These are phyloP conservation scores for Molorchus minor DNA, from an alignment of 2,888 invertebrate genomes.

Conservation along the genomic window DNA sequence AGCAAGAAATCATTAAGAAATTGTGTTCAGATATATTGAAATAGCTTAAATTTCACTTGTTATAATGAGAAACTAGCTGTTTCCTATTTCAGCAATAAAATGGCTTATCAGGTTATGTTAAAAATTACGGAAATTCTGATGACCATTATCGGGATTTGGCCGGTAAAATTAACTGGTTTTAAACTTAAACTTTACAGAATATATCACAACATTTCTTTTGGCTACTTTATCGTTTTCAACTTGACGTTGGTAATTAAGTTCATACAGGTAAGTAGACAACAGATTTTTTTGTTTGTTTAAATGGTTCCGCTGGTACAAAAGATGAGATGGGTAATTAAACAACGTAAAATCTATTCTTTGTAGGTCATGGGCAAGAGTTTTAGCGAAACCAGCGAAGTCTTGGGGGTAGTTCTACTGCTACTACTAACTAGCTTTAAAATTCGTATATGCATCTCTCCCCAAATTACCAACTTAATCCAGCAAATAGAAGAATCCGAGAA, in stretches of 20 bases:
- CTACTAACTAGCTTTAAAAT: not conserved
- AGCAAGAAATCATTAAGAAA: not conserved
- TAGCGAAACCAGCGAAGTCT: not conserved
- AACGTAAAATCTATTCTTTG: not conserved
- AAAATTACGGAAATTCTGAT: not conserved
- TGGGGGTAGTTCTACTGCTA: not conserved
- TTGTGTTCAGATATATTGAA: not conserved
- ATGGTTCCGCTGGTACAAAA: not conserved
- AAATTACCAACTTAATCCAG: not conserved
- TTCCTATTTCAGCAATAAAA: not conserved
- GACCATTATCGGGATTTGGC: slow-evolving; percentile 4
- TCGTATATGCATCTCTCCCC: not conserved
- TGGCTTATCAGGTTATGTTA: not conserved
- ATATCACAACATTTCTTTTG: not conserved
- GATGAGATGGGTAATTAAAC: not conserved
- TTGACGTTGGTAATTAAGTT: not conserved
- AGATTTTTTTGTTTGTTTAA: not conserved
- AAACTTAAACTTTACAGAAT: slow-evolving; percentile 2
- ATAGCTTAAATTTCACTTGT: not conserved
- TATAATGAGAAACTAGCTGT: not conserved
- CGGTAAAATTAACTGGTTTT: slow-evolving; percentile 4
- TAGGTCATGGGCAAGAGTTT: not conserved
- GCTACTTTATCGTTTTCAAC: not conserved
- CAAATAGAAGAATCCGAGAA: not conserved
- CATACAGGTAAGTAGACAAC: not conserved